Evolutionary conservation across 2,113 vertebrate species (phyloP).

Genomic region (Shinisaurus crocodilurus): DNA sequence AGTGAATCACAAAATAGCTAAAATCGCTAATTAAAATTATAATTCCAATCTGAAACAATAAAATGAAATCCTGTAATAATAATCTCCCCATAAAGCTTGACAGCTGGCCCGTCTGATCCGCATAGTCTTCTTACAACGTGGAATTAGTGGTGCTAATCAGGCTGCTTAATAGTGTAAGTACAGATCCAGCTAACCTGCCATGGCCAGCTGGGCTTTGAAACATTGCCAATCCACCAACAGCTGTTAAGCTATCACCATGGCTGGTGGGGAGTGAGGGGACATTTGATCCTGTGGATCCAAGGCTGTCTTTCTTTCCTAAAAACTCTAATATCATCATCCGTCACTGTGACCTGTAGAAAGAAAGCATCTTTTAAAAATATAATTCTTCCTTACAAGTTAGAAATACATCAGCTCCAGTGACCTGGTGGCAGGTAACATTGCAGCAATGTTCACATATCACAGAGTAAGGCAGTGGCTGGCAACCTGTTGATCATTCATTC

Average conservation of each 20-base stretch:
- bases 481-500: constrained; percentile 28
- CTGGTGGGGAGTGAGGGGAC: too few relatives aligned
- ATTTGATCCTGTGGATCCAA: too few relatives aligned
- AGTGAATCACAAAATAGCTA: constrained; percentile 72
- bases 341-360: background rate
- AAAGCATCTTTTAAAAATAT: constrained; percentile 58
- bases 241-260: constrained; percentile 69
- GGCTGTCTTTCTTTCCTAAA: constrained; percentile 61
- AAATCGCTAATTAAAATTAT: constrained; percentile 81
- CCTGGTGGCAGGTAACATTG: constrained; percentile 35
- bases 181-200: constrained; percentile 86
- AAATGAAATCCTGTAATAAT: constrained; percentile 79
- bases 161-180: constrained; percentile 92
- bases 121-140: constrained; percentile 91
- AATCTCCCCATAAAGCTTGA: constrained; percentile 82
- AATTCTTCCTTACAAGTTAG: constrained; percentile 55
- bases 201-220: constrained; percentile 84
- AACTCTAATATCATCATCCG: constrained; percentile 7
- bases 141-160: constrained; percentile 95
- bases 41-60: constrained; percentile 81
- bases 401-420: constrained; percentile 5
- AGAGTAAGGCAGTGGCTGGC: constrained; percentile 67
- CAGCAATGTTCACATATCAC: constrained; percentile 66
- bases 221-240: constrained; percentile 80
- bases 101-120: constrained; percentile 96